phyloP scores from a whole-genome alignment of 2,888 invertebrate species.

The Vesta saturnalis region DNA sequence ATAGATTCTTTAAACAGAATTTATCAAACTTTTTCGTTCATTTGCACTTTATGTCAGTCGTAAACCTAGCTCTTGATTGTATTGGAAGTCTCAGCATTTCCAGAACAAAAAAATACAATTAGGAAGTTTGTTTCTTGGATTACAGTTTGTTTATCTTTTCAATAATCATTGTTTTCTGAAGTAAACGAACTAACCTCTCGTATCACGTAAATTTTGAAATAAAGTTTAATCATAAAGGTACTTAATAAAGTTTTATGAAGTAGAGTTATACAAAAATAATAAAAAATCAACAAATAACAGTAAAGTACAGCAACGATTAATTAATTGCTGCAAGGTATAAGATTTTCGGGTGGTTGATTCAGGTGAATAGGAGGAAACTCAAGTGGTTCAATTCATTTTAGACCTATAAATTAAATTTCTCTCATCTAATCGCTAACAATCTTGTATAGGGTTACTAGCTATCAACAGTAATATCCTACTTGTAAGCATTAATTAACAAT shows the following conservation, averaged over 20 bases:
- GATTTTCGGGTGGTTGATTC: constrained; percentile 31
- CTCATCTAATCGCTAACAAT: constrained; percentile 17
- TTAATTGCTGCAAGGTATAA: constrained; percentile 38
- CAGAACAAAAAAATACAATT: constrained; percentile 25
- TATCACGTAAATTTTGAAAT: constrained; percentile 30
- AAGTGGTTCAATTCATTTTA: constrained; percentile 31
- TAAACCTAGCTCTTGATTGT: not conserved
- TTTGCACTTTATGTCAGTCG: not conserved
- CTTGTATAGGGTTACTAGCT: constrained; percentile 32
- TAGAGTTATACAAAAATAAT: not conserved
- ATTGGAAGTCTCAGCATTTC: not conserved
- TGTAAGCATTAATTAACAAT: constrained; percentile 38
- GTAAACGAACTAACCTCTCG: constrained; percentile 30
- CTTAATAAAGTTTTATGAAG: constrained; percentile 22
- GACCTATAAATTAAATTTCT: constrained; percentile 14
- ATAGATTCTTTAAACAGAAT: not conserved
- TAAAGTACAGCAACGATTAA: constrained; percentile 32
- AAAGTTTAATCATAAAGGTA: constrained; percentile 17
- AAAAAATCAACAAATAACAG: not conserved
- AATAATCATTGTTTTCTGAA: constrained; percentile 34
- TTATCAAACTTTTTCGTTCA: constrained; percentile 2
- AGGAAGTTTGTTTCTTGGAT: constrained; percentile 33
- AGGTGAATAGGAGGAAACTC: constrained; percentile 27
- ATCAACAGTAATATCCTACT: constrained; percentile 40
- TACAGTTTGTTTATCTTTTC: constrained; percentile 36